A percentile compares a stretch with the other conserved stretches of the same genome.
Conservation (phyloP, 2,888 invertebrate genomes). For the Lagria hirta region DNA sequence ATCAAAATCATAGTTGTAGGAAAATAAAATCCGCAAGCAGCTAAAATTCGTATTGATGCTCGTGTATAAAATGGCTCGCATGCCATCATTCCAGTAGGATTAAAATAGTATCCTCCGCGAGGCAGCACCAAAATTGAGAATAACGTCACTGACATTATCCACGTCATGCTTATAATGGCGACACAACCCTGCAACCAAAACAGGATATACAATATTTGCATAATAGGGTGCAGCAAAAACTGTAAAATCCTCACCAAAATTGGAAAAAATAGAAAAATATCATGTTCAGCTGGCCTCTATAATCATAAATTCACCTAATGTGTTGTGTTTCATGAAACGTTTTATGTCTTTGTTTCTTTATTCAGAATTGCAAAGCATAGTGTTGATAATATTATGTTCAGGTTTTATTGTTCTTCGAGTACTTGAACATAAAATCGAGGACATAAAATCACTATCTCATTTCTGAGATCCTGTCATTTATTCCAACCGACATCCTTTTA, state of each 20-base stretch:
- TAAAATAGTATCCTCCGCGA: conserved; percentile 85
- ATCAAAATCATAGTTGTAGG: conserved; percentile 89
- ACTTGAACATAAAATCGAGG: too few species aligned
- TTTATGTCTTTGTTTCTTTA: too few species aligned
- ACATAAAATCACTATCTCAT: too few species aligned
- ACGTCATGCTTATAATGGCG: conserved; percentile 70
- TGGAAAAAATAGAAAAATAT: too few species aligned
- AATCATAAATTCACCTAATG: too few species aligned
- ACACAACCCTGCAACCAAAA: conserved; percentile 68
- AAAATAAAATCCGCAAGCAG: conserved; percentile 86
- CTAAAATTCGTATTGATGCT: conserved; percentile 70
- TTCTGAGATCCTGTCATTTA: too few species aligned
- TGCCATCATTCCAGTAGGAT: conserved; percentile 80
- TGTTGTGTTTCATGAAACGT: too few species aligned
- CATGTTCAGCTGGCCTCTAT: too few species aligned
- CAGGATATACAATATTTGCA: conserved; percentile 19
- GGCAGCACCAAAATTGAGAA: conserved; percentile 83
- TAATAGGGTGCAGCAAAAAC: conserved; percentile 11
- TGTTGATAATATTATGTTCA: too few species aligned
- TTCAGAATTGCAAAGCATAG: too few species aligned
- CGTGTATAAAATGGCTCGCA: conserved; percentile 87
- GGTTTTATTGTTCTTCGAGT: too few species aligned
- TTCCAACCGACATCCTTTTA: conserved; percentile 20
- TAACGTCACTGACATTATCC: conserved; percentile 81
- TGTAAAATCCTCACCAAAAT: too few species aligned